Base-by-base conservation (phyloP, 2,113 vertebrate genomes). In the Sinocyclocheilus anophthalmus region DNA sequence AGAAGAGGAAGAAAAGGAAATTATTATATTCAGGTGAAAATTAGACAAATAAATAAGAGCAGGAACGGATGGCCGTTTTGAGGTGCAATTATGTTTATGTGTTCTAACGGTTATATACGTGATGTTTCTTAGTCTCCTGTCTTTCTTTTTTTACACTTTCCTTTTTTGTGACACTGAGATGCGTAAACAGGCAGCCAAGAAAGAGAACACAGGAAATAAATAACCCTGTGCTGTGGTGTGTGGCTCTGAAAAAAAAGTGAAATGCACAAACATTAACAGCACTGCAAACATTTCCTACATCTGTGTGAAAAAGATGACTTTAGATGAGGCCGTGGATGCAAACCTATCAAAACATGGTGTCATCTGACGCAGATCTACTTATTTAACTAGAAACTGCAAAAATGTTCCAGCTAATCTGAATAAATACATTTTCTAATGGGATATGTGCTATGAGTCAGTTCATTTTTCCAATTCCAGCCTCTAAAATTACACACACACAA, bases 171-270 rank as follows among this genome's bases (percentile, higher is more conserved):
- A 45, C 39, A 81, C 79, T 81, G 79, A 45, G 59, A 48, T 53
- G 22, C 26, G 16, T 70, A 83, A 83, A 83, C 81, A 83, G 45
- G 65, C 63, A 50, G 63, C 80, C 24, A 82, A 18, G 18, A 82
- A 82, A 69, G 39, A 82, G 42, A 70, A 70, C 81, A 70, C 81
- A 83, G 81, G 81, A 83, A 83, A 83, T 53, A 50, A 83, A 55
- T 50, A 82, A 70, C 14, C 45, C 81, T 82, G 81, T 70, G 14
- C 26, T 67, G 81, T 82, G 81, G 81, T 83, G 65, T 83, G 81
- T 33, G 45, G 63, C 81, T 83, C 63, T 69, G 63, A 50, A 45
- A 8, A 42, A 82, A 33, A 53, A 30, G 45, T 37, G 24, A 69
- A 69, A 53, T 37, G 63, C 26, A n/a, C 45, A 82, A 70, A 83